Percentiles rank a stretch among this genome's conserved stretches.
phyloP scores from a whole-genome alignment of 2,888 invertebrate genomes.

The Cephonodes hylas region DNA sequence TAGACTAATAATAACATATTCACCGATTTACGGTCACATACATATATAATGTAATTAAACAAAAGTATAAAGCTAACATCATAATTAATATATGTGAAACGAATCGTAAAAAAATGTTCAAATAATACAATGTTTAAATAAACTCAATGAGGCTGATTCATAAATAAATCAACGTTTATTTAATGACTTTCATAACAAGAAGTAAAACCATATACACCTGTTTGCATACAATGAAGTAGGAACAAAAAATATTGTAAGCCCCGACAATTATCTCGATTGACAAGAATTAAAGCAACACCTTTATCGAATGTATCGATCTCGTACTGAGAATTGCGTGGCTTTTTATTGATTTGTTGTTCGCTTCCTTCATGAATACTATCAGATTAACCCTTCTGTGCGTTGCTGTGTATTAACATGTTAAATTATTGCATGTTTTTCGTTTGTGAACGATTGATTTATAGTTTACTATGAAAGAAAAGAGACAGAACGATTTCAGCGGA shows the following conservation, averaged over 20 bases:
- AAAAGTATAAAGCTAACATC: no score
- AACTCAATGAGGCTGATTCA: background rate
- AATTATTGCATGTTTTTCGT: no score
- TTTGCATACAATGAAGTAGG: slow-evolving; percentile 2
- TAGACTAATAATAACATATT: no score
- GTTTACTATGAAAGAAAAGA: no score
- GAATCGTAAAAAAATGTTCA: background rate
- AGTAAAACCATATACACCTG: background rate
- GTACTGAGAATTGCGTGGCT: slow-evolving; percentile 14
- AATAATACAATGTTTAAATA: background rate
- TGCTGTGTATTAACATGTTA: background rate
- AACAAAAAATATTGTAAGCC: background rate
- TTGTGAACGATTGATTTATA: no score
- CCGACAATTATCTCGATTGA: slow-evolving; percentile 16
- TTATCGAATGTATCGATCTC: slow-evolving; percentile 14
- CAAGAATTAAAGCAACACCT: slow-evolving; percentile 15
- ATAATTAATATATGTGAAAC: background rate
- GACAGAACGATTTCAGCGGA: no score
- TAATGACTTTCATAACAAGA: background rate
- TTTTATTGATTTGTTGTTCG: slow-evolving; percentile 15
- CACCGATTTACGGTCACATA: no score
- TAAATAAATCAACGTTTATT: background rate
- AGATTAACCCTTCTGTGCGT: slow-evolving; percentile 14
- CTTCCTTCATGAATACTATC: slow-evolving; percentile 14
- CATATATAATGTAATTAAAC: no score